Evolutionary conservation across 2,113 vertebrate species (phyloP), one percentile per base, ranked within the genome.

Genomic region (Microtus richardsoni): DNA sequence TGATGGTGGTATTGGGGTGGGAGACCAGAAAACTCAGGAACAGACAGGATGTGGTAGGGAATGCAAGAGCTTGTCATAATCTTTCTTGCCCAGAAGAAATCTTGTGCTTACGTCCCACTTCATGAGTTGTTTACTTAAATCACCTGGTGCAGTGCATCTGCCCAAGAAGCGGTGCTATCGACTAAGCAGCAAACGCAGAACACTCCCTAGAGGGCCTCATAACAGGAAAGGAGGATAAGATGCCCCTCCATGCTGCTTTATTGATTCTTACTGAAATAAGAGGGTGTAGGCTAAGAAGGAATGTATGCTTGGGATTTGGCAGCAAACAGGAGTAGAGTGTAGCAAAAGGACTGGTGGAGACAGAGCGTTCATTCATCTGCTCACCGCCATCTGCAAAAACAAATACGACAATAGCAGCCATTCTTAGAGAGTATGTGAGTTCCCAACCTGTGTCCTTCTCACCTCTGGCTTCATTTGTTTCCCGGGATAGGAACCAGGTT

Each of bases 11-110:
- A 88, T 93, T 85, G 68, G 75, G 77, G 52, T 95, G 30, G 93
- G 54, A 92, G 54, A 33, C 58, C 79, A 95, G 84, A 93, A 95
- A 96, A 85, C 77, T 58, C 30, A 54, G 26, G 47, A 88, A 74
- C 13, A 91, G 94, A 73, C 86, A 96, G 92, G 92, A 98, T 95
- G 96, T 84, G 83, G 94, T 75, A 1, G 62, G 54, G 70, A 96
- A 74, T 74, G 41, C 60, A 52, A 92, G 16, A 87, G 19, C 91
- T 91, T 82, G 86, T 89, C 44, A 89, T 58, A 30, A 52, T 82
- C 91, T 68, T 91, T 86, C 78, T 33, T 92, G 62, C 78, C 91
- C 86, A 75, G 26, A 66, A 24, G 70, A 87, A 70, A 70, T 60
- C 94, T 70, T 94, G 58, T 60, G 24, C 49, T 91, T 74, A 82